Evolutionary conservation across 2,113 vertebrate genomes (phyloP).

Genomic region (Larimichthys crocea): DNA sequence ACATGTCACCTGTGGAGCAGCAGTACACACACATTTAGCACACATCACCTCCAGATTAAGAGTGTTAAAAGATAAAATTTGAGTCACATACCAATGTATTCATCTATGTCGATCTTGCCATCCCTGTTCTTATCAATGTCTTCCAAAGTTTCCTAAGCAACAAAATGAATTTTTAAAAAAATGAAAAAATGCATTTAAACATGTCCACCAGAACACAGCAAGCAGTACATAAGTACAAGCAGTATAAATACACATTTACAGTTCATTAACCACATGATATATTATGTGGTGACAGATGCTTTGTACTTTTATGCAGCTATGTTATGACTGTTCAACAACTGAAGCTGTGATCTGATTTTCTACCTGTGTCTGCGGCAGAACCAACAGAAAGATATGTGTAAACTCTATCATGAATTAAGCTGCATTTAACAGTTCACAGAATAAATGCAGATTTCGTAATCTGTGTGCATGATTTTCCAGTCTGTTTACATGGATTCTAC

Average conservation of each 20-base stretch:
- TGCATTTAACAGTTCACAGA: too few relatives aligned
- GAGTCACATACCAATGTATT: slow-evolving; percentile 88
- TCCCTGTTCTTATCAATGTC: slow-evolving; percentile 92
- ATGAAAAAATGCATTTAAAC: too few relatives aligned
- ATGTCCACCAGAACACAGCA: too few relatives aligned
- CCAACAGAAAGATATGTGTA: not conserved
- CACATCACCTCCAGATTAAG: not conserved
- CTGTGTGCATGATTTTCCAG: too few relatives aligned
- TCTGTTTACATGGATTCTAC: too few relatives aligned
- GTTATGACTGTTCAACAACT: not conserved
- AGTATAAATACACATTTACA: too few relatives aligned
- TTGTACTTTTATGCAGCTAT: too few relatives aligned
- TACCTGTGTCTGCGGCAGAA: not conserved
- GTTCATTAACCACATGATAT: too few relatives aligned
- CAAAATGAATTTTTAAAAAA: not conserved
- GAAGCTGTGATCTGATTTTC: not conserved
- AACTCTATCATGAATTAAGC: too few relatives aligned
- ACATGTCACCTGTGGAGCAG: slow-evolving; percentile 88
- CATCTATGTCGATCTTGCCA: slow-evolving; percentile 86
- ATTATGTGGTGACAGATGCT: too few relatives aligned
- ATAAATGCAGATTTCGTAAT: too few relatives aligned
- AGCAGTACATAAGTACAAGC: too few relatives aligned
- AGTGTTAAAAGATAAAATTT: not conserved
- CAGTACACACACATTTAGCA: not conserved
- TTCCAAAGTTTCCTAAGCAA: slow-evolving; percentile 89